A percentile compares a stretch with the other conserved stretches of the same genome.
phyloP scores from a whole-genome alignment of 2,113 vertebrate species.

The Chloroceryle aenea region DNA sequence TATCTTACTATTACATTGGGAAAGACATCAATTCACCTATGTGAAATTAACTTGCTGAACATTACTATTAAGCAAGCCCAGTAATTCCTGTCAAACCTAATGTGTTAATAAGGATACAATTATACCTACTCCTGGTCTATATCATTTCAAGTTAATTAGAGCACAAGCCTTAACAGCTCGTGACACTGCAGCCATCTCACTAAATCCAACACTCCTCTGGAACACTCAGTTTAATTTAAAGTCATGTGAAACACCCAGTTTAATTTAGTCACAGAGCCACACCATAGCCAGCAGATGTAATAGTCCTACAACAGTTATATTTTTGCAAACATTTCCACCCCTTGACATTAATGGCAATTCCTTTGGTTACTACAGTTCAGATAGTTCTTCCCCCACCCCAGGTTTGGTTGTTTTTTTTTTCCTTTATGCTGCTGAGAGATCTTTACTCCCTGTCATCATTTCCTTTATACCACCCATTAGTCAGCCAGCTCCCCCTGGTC shows the following conservation, averaged over 20 bases:
- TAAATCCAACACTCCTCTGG: background rate
- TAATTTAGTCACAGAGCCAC: background rate
- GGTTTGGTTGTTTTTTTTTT: background rate
- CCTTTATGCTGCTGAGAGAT: background rate
- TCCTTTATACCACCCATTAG: background rate
- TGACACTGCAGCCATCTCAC: background rate
- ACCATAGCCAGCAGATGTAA: background rate
- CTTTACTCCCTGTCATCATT: background rate
- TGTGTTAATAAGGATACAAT: background rate
- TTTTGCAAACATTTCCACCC: background rate
- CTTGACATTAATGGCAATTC: background rate
- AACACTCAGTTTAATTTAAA: background rate
- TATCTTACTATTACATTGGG: background rate
- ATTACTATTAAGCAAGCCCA: background rate
- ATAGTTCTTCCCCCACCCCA: background rate
- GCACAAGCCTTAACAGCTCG: background rate
- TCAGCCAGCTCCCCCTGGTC: background rate
- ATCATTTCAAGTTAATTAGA: background rate
- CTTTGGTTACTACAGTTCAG: background rate
- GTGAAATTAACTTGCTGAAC: background rate
- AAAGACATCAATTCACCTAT: background rate
- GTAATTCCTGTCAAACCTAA: background rate
- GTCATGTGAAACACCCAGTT: background rate
- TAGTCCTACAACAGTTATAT: background rate
- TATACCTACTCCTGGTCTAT: background rate